Conservation (phyloP, 2,888 invertebrate species). For the Cryptocephalus moraei region DNA sequence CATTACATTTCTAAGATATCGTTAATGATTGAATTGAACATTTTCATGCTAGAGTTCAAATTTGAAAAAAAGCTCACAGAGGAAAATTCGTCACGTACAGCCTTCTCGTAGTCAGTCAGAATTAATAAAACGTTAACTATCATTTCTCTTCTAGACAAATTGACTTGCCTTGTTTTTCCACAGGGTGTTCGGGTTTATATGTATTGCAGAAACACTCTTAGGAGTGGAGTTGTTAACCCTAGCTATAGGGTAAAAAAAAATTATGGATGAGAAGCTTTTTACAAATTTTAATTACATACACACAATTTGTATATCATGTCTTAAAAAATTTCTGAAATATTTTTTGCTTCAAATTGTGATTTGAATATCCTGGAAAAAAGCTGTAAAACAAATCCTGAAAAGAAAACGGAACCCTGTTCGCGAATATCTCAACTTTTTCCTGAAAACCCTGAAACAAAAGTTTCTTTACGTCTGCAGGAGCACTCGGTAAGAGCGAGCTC, state of each 20-base stretch:
- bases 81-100: conserved; percentile 4
- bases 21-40: no score
- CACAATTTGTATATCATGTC: not conserved
- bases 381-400: conserved; percentile 9
- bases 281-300: not conserved
- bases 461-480: conserved; percentile 6
- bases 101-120: conserved; percentile 18
- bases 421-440: not conserved
- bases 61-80: no score
- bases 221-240: conserved; percentile 36
- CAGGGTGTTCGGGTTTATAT: conserved; percentile 34
- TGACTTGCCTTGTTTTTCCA: conserved; percentile 38
- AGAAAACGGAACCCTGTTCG: conserved; percentile 4
- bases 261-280: conserved; percentile 22
- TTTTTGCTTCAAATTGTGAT: not conserved
- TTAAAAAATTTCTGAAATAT: not conserved
- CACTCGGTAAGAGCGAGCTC: conserved; percentile 8
- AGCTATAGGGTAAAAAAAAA: conserved; percentile 40
- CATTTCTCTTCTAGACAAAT: conserved; percentile 2
- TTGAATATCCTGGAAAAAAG: conserved; percentile 5
- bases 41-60: no score
- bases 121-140: conserved; percentile 10
- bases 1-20: no score
- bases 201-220: conserved; percentile 28
- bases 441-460: conserved; percentile 11